Evolutionary conservation across 1,140 invertebrate genomes (phyloP), one percentile per base, ranked within the genome.

Genomic region (Parapsyche elsis): DNA sequence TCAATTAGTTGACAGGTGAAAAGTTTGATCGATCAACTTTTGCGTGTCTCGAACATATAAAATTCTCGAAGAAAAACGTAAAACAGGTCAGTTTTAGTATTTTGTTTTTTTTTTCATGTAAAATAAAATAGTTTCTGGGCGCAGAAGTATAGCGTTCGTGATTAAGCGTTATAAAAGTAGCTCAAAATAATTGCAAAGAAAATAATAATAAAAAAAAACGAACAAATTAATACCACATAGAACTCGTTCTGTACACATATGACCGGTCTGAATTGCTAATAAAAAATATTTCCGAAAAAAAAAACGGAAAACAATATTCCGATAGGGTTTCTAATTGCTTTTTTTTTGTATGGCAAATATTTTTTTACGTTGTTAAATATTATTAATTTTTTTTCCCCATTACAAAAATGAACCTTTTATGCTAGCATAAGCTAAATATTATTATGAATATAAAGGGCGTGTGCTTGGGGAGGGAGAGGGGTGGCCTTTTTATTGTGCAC

Each of bases 11-110:
- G 16, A 61, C 9, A 61, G 9, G 16, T 19, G 19, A 61, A 61
- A 61, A 61, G 57, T 61, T 61, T 61, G 57, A 61, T 61, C 57
- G 57, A 61, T 61, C 57, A 21, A 9, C 57, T 19, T 21, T 61
- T 19, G 57, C 57, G 57, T 61, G 57, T 21, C 57, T 9, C 16
- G 0, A 21, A 61, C 57, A 9, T 19, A 61, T 61, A 61, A 61
- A 61, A 61, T 61, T 19, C 16, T 61, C 10, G 57, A 4, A 9
- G 57, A 61, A 61, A 61, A 61, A 61, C 21, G 57, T 21, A 61
- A 61, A 61, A 61, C 21, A 61, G 57, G n/a, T 61, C 16, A 19
- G 7, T 9, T 38, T 38, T 38, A 38, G 30, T 38, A 38, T 7
- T 38, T 38, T 38, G n/a, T 38, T 38, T 4, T 38, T 38, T 38